Conservation (phyloP, 23 tunicate genomes). For the Aplidium turbinatum region DNA sequence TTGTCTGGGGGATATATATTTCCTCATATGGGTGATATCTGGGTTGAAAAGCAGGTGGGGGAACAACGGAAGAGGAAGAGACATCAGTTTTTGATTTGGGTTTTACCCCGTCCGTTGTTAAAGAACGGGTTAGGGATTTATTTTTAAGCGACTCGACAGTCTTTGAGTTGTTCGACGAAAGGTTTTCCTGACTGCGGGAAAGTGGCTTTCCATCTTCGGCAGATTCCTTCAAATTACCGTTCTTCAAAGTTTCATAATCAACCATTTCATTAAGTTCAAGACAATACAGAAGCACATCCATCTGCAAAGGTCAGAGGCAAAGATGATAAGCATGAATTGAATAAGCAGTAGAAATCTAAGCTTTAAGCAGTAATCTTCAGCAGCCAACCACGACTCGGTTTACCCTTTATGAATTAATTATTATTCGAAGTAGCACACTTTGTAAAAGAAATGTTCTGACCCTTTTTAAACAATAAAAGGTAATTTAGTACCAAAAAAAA, state of each 20-base stretch:
- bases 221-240: too few relatives aligned
- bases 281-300: constrained; percentile 75
- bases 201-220: neutral
- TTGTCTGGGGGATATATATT: constrained; percentile 52
- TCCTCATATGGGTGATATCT: constrained; percentile 82
- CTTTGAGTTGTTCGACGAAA: neutral
- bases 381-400: too few relatives aligned
- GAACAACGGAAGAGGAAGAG: constrained; percentile 17
- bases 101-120: neutral
- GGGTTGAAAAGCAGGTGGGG: constrained; percentile 32
- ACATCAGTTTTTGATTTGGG: constrained; percentile 6
- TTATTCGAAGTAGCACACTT: too few relatives aligned
- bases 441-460: too few relatives aligned
- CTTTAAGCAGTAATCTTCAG: too few relatives aligned
- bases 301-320: constrained; percentile 54
- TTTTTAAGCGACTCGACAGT: neutral
- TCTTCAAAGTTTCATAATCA: constrained; percentile 47
- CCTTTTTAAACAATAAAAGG: too few relatives aligned
- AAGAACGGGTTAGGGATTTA: neutral
- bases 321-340: too few relatives aligned
- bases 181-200: neutral
- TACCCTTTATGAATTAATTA: too few relatives aligned
- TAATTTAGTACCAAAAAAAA: too few relatives aligned
- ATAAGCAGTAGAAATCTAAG: too few relatives aligned
- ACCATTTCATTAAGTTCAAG: constrained; percentile 64